Evolutionary conservation across 2,113 vertebrate genomes (phyloP).

Genomic region (Argyrosomus japonicus): DNA sequence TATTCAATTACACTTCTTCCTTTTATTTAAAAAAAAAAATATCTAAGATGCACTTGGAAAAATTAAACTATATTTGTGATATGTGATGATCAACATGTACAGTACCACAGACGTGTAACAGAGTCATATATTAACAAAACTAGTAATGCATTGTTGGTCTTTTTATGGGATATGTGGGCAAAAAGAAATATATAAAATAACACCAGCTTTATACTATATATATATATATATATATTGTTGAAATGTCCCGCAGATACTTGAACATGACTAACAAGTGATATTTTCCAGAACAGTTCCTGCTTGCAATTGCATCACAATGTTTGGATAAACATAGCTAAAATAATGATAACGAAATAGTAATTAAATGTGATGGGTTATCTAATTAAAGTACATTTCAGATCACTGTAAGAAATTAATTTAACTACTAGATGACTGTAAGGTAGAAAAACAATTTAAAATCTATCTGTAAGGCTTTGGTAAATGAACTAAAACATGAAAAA

Average conservation of each 20-base stretch:
- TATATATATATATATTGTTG: background rate
- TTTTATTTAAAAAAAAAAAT: no score
- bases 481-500: conserved; percentile 4
- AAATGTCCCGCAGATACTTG: background rate
- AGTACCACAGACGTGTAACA: no score
- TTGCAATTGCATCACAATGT: background rate
- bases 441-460: conserved; percentile 8
- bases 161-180: background rate
- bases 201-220: background rate
- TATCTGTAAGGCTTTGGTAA: background rate
- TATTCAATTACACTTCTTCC: background rate
- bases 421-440: background rate
- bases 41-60: no score
- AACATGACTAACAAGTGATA: background rate
- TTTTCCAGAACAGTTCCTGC: background rate
- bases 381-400: background rate
- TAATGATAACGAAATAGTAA: background rate
- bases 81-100: no score
- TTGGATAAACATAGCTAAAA: background rate
- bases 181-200: background rate
- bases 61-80: background rate
- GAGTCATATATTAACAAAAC: background rate
- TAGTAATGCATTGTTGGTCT: background rate
- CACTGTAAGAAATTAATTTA: background rate
- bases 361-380: background rate